phyloP scores from a whole-genome alignment of 2,113 vertebrate genomes.

The Pelecanus crispus region DNA sequence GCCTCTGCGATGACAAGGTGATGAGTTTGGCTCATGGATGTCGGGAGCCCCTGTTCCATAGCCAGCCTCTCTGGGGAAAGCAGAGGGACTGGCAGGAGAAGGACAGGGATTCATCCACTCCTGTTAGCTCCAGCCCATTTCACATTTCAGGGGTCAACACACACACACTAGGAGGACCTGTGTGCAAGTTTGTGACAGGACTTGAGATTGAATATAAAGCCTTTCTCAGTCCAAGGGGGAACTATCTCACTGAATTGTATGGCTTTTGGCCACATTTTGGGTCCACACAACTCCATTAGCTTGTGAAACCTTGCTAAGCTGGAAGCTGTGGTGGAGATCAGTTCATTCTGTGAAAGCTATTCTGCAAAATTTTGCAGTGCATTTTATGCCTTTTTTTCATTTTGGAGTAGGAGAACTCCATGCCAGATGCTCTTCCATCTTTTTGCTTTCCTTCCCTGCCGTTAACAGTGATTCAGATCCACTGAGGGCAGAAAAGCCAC shows the following conservation, averaged over 20 bases:
- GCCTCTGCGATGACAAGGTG: not conserved
- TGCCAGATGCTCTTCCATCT: not conserved
- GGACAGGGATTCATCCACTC: not conserved
- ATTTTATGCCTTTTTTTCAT: not conserved
- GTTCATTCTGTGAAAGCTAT: not conserved
- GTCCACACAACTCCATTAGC: not conserved
- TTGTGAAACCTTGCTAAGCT: not conserved
- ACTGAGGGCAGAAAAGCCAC: not conserved
- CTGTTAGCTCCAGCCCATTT: not conserved
- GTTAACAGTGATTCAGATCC: not conserved
- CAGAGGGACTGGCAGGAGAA: not conserved
- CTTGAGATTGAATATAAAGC: not conserved
- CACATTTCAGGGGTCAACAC: not conserved
- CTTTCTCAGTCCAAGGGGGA: not conserved
- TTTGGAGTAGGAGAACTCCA: not conserved
- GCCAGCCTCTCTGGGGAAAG: not conserved
- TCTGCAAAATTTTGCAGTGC: not conserved
- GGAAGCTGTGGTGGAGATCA: not conserved
- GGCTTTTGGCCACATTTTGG: not conserved
- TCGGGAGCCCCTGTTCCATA: not conserved
- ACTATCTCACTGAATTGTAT: not conserved
- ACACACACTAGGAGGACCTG: fast-evolving
- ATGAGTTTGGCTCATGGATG: not conserved
- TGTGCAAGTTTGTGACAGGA: not conserved
- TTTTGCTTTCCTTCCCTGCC: not conserved